Evolutionary conservation across 2,888 invertebrate species (phyloP).

Genomic region (Anagyrus pseudococci): DNA sequence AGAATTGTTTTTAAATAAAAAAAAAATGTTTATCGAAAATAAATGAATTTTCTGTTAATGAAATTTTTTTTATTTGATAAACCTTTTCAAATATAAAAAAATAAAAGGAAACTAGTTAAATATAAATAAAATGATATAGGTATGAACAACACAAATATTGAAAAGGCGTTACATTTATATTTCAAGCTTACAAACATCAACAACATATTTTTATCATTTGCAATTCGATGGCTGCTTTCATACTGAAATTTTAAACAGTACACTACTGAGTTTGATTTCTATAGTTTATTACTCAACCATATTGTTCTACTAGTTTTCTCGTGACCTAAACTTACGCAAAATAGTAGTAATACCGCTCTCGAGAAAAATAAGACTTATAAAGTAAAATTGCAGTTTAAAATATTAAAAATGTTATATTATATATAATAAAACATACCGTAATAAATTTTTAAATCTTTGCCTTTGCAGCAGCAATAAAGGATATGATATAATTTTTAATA

Average conservation of each 20-base stretch:
- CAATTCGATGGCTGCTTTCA: conserved; percentile 32
- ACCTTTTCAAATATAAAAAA: not conserved
- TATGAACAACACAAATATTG: conserved; percentile 39
- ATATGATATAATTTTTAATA: conserved; percentile 4
- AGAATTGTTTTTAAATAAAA: no score
- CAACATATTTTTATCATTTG: conserved; percentile 50
- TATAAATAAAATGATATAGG: not conserved
- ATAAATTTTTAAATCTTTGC: not conserved
- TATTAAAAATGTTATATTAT: not conserved
- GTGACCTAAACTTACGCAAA: conserved; percentile 18
- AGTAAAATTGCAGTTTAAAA: conserved; percentile 6
- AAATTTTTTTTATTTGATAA: not conserved
- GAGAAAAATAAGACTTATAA: no score
- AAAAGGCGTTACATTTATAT: conserved; percentile 60
- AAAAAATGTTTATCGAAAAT: not conserved
- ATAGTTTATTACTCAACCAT: conserved; percentile 30
- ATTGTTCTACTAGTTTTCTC: conserved; percentile 19
- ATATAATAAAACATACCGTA: not conserved
- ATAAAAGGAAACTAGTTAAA: not conserved
- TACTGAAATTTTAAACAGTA: conserved; percentile 28
- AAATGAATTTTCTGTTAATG: not conserved
- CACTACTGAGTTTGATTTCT: conserved; percentile 28
- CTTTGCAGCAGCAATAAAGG: conserved; percentile 1
- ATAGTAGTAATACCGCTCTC: no score
- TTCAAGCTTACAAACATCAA: conserved; percentile 61